A percentile compares a stretch with the other conserved stretches of the same genome.
Conservation (phyloP, 2,113 vertebrate species). For the Thymallus thymallus region DNA sequence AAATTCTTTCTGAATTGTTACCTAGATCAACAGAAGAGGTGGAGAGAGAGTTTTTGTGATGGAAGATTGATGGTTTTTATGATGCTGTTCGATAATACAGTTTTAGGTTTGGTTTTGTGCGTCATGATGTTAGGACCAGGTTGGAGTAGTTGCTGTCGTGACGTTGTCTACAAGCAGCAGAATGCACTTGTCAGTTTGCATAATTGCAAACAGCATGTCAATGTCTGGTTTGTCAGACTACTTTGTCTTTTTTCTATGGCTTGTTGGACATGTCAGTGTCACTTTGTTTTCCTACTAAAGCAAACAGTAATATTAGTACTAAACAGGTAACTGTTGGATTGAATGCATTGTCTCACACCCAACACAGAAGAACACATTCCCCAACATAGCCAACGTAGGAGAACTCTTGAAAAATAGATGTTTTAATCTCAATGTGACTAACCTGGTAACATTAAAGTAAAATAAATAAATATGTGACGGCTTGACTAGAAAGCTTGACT, state of each 20-base stretch:
- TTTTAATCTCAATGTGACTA: too few relatives aligned
- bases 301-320: too few relatives aligned
- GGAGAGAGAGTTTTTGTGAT: background rate
- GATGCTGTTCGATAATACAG: background rate
- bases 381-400: too few relatives aligned
- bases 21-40: background rate
- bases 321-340: slow-evolving; percentile 2
- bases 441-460: background rate
- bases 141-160: background rate
- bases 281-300: too few relatives aligned
- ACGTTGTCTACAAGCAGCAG: background rate
- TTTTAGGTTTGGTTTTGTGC: background rate
- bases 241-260: background rate
- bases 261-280: background rate
- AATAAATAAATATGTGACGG: too few relatives aligned
- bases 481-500: background rate
- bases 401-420: too few relatives aligned
- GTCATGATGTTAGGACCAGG: background rate
- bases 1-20: background rate
- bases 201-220: background rate
- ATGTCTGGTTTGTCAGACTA: too few relatives aligned
- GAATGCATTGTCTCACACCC: background rate
- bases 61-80: background rate
- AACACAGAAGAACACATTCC: background rate
- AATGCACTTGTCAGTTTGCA: background rate